Evolutionary conservation across 2,888 invertebrate genomes (phyloP).

Genomic region (Rhagophthalmus giganteus): DNA sequence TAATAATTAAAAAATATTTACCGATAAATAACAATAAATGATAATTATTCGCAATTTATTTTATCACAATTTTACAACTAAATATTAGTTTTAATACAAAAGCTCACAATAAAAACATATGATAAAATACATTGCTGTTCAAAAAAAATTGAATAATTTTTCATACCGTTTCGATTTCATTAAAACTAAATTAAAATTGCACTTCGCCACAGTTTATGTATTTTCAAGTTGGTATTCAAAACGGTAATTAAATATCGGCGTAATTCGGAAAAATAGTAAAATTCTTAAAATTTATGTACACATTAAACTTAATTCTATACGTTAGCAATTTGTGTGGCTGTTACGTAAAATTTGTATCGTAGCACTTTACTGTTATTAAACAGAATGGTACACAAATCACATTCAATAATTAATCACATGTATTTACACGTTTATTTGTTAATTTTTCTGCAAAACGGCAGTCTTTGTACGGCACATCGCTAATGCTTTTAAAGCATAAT

Average conservation of each 20-base stretch:
- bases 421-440: constrained; percentile 6
- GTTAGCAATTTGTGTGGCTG: constrained; percentile 3
- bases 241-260: too few species aligned
- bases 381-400: constrained; percentile 15
- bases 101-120: constrained; percentile 15
- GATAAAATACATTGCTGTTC: constrained; percentile 28
- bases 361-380: constrained; percentile 3
- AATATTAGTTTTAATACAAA: constrained; percentile 24
- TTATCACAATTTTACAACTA: constrained; percentile 28
- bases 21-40: constrained; percentile 16
- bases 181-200: constrained; percentile 17
- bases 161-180: constrained; percentile 8
- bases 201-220: constrained; percentile 11
- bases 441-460: constrained; percentile 11
- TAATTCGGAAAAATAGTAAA: too few species aligned
- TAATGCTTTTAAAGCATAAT: constrained; percentile 11
- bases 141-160: constrained; percentile 8
- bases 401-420: constrained; percentile 17
- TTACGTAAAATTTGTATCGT: constrained; percentile 4
- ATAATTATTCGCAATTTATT: constrained; percentile 24
- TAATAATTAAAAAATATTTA: constrained; percentile 16
- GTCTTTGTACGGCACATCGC: constrained; percentile 15
- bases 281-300: constrained; percentile 7
- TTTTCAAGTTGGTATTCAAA: too few species aligned
- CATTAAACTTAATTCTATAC: constrained; percentile 15